Evolutionary conservation across 2,888 invertebrate species (phyloP), one percentile per base, ranked within the genome.

Genomic region (Eristalis pertinax): DNA sequence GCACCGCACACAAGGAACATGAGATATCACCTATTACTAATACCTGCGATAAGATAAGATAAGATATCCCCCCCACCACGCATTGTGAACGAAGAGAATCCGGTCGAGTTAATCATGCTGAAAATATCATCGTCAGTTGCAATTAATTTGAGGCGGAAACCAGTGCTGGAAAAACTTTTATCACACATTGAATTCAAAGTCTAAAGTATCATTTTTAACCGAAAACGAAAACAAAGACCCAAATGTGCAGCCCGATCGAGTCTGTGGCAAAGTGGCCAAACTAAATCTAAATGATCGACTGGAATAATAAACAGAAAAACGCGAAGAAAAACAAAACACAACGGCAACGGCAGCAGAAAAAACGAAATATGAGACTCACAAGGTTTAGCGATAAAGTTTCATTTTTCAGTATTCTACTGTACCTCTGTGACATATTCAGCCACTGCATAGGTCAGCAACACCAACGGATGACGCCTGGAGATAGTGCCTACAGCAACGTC

Each of bases 401-500:
- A 76, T 73, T 84, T 76, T 80, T 76, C 64, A 80, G 84, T 79
- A 60, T 56, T 79, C 63, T 72, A 68, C 8, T 87, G 22, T 76
- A 73, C 64, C 75, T 87, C 4, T 79, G 84, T 58, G 58, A 87
- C 75, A 79, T 80, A 87, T 76, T 87, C 84, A 84, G 76, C 79
- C 70, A 68, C 64, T 79, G 84, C 73, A 76, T 60, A 73, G 79
- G 79, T 69, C 87, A 87, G 78, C 82, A 69, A 64, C 75, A 70
- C 15, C 60, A 77, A 72, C 78, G 82, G 86, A 56, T 67, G 58
- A 67, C 63, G 69, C 70, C 60, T 26, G 60, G 29, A 64, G 58
- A 79, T 60, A 60, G 63, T 74, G 79, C 76, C 69, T 84, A 65
- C 68, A 76, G 35, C 68, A 92, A 91, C 90, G 91, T 92, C 67